phyloP scores from a whole-genome alignment of 2,113 vertebrate species.

The Furnarius figulus region DNA sequence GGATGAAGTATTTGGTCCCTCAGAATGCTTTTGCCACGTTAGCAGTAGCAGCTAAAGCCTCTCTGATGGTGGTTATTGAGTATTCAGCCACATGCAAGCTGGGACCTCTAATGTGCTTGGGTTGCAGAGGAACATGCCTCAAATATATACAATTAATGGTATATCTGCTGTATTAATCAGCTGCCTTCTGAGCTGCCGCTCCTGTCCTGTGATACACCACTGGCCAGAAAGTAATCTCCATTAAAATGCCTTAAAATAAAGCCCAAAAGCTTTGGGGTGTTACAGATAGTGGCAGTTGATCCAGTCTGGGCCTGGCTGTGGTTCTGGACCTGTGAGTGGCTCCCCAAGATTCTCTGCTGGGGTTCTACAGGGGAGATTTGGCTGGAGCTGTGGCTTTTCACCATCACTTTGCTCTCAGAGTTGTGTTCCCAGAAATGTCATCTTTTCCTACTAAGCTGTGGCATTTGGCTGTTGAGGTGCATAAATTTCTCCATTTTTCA shows the following conservation, averaged over 20 bases:
- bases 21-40: accelerated
- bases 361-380: neutral
- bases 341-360: neutral
- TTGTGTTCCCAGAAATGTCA: neutral
- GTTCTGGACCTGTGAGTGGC: neutral
- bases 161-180: neutral
- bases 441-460: neutral
- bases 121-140: neutral
- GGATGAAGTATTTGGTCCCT: neutral
- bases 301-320: neutral
- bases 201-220: neutral
- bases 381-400: neutral
- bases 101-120: accelerated
- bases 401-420: neutral
- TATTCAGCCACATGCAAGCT: neutral
- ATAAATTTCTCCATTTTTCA: neutral
- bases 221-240: neutral
- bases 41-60: neutral
- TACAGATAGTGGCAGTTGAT: neutral
- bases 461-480: neutral
- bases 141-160: neutral
- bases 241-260: neutral
- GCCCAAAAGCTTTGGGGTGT: neutral
- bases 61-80: neutral
- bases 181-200: neutral